Percentiles rank a stretch among this genome's conserved stretches.
Conservation (phyloP, 1,140 invertebrate genomes). For the Aplysia californica region DNA sequence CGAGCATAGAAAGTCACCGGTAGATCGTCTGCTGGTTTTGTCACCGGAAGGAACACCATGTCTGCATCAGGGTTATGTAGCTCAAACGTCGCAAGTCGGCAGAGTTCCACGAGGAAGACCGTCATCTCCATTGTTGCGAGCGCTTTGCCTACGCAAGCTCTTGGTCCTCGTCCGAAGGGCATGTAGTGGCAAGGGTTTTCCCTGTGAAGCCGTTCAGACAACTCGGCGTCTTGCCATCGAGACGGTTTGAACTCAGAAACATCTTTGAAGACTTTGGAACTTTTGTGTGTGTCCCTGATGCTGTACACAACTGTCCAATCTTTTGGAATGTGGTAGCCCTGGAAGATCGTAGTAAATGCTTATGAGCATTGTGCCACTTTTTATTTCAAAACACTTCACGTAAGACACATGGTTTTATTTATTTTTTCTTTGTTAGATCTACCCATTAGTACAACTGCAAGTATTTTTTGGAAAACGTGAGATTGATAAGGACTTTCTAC, state of each 20-base stretch:
- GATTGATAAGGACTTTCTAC: too few relatives aligned
- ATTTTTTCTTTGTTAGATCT: too few relatives aligned
- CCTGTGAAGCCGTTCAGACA: not conserved
- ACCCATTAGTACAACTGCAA: too few relatives aligned
- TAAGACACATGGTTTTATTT: too few relatives aligned
- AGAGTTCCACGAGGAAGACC: constrained; percentile 43
- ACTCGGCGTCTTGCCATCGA: constrained; percentile 38
- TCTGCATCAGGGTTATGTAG: constrained; percentile 34
- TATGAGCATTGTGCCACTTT: too few relatives aligned
- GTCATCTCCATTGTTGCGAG: constrained; percentile 42
- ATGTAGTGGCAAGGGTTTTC: constrained; percentile 39
- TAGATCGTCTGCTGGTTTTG: constrained; percentile 38
- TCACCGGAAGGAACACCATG: constrained; percentile 38
- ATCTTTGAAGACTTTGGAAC: constrained; percentile 34
- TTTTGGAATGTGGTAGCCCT: constrained; percentile 54
- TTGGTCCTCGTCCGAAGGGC: constrained; percentile 46
- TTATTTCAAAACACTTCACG: too few relatives aligned
- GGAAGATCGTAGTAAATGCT: too few relatives aligned
- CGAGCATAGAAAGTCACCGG: constrained; percentile 32
- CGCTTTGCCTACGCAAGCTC: constrained; percentile 45
- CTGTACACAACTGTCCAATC: constrained; percentile 56
- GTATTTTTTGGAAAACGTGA: too few relatives aligned
- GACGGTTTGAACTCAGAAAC: constrained; percentile 45
- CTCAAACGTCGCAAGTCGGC: constrained; percentile 31
- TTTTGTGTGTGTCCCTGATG: constrained; percentile 56